phyloP scores from a whole-genome alignment of 2,113 vertebrate genomes.

The Spea bombifrons region DNA sequence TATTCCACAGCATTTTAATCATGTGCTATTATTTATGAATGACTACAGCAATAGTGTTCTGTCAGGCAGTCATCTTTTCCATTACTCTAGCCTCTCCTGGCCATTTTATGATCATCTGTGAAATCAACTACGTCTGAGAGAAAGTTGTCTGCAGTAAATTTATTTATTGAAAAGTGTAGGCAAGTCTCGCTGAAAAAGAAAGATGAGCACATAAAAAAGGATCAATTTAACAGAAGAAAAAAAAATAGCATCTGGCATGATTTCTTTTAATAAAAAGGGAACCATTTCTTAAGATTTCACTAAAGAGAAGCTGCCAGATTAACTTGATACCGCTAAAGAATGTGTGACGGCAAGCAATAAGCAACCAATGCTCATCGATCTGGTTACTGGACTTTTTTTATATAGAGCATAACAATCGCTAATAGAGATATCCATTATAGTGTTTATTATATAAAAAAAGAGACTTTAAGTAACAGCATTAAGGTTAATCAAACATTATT shows the following conservation, averaged over 20 bases:
- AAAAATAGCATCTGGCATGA: conserved; percentile 8
- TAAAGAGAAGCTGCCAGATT: conserved; percentile 22
- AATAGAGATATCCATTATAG: too few relatives aligned
- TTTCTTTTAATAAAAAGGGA: conserved; percentile 29
- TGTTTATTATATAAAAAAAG: too few relatives aligned
- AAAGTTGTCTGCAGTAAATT: conserved; percentile 57
- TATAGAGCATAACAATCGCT: too few relatives aligned
- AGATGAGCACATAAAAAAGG: conserved; percentile 46
- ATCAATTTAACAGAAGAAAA: conserved; percentile 26
- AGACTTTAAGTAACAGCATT: too few relatives aligned
- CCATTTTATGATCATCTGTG: conserved; percentile 70
- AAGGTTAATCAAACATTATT: too few relatives aligned
- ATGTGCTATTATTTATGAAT: conserved; percentile 64
- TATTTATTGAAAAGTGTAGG: conserved; percentile 56
- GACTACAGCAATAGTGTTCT: conserved; percentile 52
- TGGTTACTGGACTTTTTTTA: neutral
- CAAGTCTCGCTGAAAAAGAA: conserved; percentile 50
- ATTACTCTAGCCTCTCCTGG: conserved; percentile 55
- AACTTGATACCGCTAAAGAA: conserved; percentile 24
- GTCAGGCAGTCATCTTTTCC: conserved; percentile 61
- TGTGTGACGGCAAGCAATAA: conserved; percentile 10
- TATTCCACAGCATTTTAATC: conserved; percentile 66
- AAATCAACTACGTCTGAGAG: conserved; percentile 71
- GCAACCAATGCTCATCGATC: neutral
- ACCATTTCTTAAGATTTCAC: conserved; percentile 15